A percentile compares a stretch with the other conserved stretches of the same genome.
Conservation (phyloP, 2,113 vertebrate genomes). For the Delphinapterus leucas region DNA sequence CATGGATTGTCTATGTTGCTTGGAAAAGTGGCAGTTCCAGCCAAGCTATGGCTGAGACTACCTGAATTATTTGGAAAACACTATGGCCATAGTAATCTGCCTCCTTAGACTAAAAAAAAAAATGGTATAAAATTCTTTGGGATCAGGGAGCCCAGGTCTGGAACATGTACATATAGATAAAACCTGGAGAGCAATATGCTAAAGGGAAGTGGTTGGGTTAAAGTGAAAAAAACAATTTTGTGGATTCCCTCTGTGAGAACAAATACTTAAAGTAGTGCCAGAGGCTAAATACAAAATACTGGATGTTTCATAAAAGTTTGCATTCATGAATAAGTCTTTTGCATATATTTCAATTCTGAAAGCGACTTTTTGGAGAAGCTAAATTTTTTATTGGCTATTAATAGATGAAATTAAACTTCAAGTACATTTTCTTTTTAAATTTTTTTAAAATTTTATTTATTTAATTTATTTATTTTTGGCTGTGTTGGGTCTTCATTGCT, state of each 20-base stretch:
- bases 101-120: neutral
- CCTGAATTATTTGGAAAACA: neutral
- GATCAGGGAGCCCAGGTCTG: neutral
- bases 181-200: neutral
- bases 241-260: neutral
- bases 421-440: neutral
- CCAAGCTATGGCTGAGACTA: neutral
- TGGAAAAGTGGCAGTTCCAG: neutral
- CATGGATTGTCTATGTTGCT: neutral
- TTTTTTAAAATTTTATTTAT: no score
- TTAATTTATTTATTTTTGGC: no score
- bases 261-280: neutral
- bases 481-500: no score
- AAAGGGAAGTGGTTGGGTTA: neutral
- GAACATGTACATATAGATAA: neutral
- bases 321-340: neutral
- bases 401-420: neutral
- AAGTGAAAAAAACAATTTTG: neutral
- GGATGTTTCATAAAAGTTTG: neutral
- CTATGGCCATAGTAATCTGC: neutral
- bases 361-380: neutral
- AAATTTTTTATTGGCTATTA: neutral
- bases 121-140: neutral
- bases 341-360: conserved; percentile 4
- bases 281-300: neutral